phyloP scores from a whole-genome alignment of 2,113 vertebrate genomes.

The Phainopepla nitens region DNA sequence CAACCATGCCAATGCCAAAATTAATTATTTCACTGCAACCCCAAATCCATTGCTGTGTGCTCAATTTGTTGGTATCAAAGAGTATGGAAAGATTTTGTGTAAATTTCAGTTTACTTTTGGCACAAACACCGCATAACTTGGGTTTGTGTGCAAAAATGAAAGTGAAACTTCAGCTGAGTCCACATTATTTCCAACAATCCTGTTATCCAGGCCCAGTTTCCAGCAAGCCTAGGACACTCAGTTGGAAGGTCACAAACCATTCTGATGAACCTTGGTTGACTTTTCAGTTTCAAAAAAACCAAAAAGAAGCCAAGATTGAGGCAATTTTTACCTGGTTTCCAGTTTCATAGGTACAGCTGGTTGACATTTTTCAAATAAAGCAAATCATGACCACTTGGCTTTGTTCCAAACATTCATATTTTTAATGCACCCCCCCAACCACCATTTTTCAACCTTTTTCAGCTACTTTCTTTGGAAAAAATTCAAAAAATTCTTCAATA shows the following conservation, averaged over 20 bases:
- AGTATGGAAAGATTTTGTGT: neutral
- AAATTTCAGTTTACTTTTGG: neutral
- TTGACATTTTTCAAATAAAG: slow-evolving; percentile 26
- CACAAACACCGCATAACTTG: neutral
- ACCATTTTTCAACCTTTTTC: neutral
- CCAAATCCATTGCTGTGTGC: neutral
- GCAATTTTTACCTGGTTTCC: slow-evolving; percentile 43
- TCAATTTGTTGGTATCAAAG: neutral
- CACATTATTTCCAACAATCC: neutral
- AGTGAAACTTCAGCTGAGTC: slow-evolving; percentile 3
- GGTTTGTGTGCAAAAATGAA: neutral
- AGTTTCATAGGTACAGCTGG: slow-evolving; percentile 40
- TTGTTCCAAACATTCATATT: neutral
- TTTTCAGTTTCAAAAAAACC: neutral
- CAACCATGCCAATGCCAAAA: neutral
- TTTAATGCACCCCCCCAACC: neutral
- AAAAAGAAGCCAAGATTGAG: neutral
- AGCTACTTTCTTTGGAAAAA: slow-evolving; percentile 9
- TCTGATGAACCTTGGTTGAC: neutral
- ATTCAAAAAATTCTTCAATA: neutral
- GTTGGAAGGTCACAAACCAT: neutral
- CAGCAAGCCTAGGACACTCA: neutral
- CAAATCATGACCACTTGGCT: neutral
- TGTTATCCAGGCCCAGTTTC: neutral
- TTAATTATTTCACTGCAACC: neutral